Conservation (phyloP, 2,888 invertebrate genomes). For the Cetonia aurata region DNA sequence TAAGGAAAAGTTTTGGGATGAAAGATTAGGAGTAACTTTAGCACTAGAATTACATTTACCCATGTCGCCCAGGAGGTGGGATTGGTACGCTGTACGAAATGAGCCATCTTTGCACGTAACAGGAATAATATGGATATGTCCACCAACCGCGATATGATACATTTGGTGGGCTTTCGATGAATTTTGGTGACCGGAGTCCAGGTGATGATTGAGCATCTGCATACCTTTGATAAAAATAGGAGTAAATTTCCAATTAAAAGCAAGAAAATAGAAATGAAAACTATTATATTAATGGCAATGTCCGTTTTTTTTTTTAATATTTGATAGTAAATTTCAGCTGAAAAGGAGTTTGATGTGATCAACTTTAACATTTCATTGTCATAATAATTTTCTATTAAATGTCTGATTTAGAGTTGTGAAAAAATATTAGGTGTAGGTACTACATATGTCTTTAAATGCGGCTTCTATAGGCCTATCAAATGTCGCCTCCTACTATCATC, state of each 20-base stretch:
- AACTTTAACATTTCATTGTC: too few species aligned
- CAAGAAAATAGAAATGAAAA: background rate
- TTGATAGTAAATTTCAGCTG: too few species aligned
- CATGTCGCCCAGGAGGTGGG: constrained; percentile 70
- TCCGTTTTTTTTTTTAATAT: too few species aligned
- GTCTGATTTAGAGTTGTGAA: too few species aligned
- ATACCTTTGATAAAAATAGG: constrained; percentile 66
- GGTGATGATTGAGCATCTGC: constrained; percentile 75
- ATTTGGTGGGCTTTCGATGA: constrained; percentile 75
- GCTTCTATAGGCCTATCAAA: too few species aligned
- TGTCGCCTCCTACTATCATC: too few species aligned
- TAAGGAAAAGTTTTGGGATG: background rate
- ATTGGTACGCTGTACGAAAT: constrained; percentile 85
- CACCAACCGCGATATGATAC: constrained; percentile 82
- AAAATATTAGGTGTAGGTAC: too few species aligned
- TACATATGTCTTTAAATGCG: too few species aligned
- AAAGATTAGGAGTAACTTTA: background rate
- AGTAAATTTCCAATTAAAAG: background rate
- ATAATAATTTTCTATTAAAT: too few species aligned
- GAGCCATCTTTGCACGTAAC: constrained; percentile 83
- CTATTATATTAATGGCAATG: too few species aligned
- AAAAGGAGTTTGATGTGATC: too few species aligned
- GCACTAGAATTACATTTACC: constrained; percentile 58
- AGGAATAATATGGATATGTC: constrained; percentile 91
- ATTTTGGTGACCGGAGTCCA: constrained; percentile 76